phyloP scores from a whole-genome alignment of 1,140 invertebrate species.

The Bombyx mandarina region DNA sequence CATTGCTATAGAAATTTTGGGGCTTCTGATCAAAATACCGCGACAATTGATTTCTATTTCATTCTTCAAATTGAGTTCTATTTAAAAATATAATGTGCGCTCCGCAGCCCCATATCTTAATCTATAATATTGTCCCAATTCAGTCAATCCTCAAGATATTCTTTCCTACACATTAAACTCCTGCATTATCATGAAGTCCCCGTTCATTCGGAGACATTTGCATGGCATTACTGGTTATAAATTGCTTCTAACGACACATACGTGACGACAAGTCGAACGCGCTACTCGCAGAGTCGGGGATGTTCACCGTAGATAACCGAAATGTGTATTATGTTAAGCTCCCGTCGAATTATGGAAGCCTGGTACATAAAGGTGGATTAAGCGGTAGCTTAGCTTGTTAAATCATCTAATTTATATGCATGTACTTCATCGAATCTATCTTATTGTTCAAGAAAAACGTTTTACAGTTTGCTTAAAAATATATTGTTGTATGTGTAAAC shows the following conservation, averaged over 20 bases:
- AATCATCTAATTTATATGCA: slow-evolving; percentile 1
- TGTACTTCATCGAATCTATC: no score
- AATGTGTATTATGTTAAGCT: slow-evolving; percentile 27
- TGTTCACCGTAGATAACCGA: slow-evolving; percentile 24
- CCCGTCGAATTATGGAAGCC: slow-evolving; percentile 30
- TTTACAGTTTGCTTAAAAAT: no score
- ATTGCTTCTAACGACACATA: slow-evolving; percentile 35
- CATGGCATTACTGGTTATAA: slow-evolving; percentile 36
- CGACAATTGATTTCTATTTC: no score
- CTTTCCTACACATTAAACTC: background rate
- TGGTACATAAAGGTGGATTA: slow-evolving; percentile 32
- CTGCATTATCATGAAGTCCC: slow-evolving; percentile 20
- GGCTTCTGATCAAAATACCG: no score
- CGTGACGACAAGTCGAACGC: slow-evolving; percentile 27
- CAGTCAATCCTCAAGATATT: background rate
- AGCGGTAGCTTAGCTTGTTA: slow-evolving; percentile 12
- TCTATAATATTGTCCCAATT: background rate
- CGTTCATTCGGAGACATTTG: slow-evolving; percentile 23
- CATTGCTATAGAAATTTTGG: no score
- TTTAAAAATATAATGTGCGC: background rate
- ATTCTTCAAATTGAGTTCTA: no score
- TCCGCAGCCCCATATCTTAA: background rate
- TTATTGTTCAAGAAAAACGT: no score
- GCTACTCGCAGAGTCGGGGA: slow-evolving; percentile 15
- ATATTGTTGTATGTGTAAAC: no score